Evolutionary conservation across 2,113 vertebrate genomes (phyloP), one percentile per base, ranked within the genome.

Genomic region (Lagopus muta): DNA sequence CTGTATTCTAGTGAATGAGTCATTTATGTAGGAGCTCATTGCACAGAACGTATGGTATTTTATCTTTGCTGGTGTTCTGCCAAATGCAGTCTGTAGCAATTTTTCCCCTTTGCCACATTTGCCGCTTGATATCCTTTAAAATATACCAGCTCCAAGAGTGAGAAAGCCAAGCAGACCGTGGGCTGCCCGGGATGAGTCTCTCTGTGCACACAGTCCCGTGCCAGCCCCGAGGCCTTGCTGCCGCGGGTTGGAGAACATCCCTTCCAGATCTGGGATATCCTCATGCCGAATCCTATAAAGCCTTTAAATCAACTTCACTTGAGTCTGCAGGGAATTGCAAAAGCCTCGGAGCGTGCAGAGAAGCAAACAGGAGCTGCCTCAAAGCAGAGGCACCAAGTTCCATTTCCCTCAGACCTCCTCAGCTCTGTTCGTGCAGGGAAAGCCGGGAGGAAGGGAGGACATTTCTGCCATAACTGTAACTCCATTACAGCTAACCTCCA

Each of bases 21-120:
- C 89, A 92, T 88, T 94, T 94, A 84, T 85, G 89, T 16, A 93
- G 83, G 90, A 87, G 81, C 92, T 89, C 89, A 89, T 66, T 92
- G 89, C 96, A 95, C 95, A 96, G 94, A 95, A 95, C 80, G 88
- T 95, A 96, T 94, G 91, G 92, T 91, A 93, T 94, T 97, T 97
- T 96, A 95, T 94, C 94, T 96, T 85, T 66, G 82, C 76, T 82
- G 93, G 90, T 77, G 78, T 83, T 87, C 91, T 94, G 94, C 94
- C 95, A 97, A 96, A 94, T 40, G 73, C 70, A 92, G 79, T 52
- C 81, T 96, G 91, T 60, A 96, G 95, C 58, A 90, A 96, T 96
- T 95, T 96, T 88, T 74, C 94, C 83, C 94, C 87, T 96, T 94
- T 92, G 92, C 73, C 71, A 48, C 90, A 94, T 96, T 96, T 96